Evolutionary conservation across 2,888 invertebrate genomes (phyloP).

Genomic region (Danaus chrysippus): DNA sequence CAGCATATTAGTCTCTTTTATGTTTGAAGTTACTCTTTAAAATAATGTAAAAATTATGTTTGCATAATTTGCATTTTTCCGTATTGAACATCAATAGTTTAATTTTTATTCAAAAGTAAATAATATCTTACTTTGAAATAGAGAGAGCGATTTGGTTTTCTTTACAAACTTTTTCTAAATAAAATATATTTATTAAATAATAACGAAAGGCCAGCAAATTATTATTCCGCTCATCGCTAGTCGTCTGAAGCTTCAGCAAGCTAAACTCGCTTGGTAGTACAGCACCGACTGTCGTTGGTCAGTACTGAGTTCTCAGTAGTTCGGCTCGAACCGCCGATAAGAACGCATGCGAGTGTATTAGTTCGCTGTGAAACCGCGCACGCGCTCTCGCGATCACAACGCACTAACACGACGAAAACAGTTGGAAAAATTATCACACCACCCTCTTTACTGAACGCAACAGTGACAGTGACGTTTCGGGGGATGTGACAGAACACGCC

Average conservation of each 20-base stretch:
- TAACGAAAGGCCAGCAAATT: not conserved
- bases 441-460: conserved; percentile 56
- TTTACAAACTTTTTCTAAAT: not conserved
- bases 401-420: conserved; percentile 41
- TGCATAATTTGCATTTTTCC: too few species aligned
- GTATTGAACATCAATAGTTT: too few species aligned
- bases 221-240: not conserved
- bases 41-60: too few species aligned
- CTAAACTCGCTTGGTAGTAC: conserved; percentile 9
- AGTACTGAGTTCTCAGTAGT: conserved; percentile 42
- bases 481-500: conserved; percentile 57
- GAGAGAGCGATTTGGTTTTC: too few species aligned
- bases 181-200: not conserved
- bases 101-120: too few species aligned
- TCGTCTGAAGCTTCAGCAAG: conserved; percentile 10
- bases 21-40: too few species aligned
- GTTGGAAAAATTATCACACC: conserved; percentile 44
- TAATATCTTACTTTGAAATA: too few species aligned
- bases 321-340: conserved; percentile 51
- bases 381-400: conserved; percentile 59
- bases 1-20: too few species aligned
- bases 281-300: conserved; percentile 11
- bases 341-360: conserved; percentile 39
- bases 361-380: conserved; percentile 47
- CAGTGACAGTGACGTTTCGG: conserved; percentile 74